Evolutionary conservation across 2,797 vertebrate genomes (phyloP).

Genomic region (Labroides dimidiatus): DNA sequence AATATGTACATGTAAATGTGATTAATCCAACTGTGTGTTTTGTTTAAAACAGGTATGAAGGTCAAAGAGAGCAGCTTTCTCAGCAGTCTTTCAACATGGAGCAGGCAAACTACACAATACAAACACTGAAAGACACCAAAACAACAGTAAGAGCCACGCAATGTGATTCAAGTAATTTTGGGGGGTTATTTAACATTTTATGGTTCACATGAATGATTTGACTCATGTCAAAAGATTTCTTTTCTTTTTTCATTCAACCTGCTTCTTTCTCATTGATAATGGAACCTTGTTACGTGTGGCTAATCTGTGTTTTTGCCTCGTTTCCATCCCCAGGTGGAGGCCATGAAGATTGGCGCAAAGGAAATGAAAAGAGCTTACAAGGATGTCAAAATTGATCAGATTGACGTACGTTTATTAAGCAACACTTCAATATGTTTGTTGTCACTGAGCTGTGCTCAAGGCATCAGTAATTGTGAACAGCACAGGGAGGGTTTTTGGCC

Average conservation of each 20-base stretch:
- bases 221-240: too few species aligned
- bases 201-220: too few species aligned
- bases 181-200: too few species aligned
- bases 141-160: constrained; percentile 88
- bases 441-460: too few species aligned
- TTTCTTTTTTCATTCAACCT: too few species aligned
- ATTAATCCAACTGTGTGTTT: constrained; percentile 3
- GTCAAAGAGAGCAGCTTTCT: constrained; percentile 94
- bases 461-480: too few species aligned
- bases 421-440: neutral
- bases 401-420: constrained; percentile 86
- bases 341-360: constrained; percentile 98
- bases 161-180: constrained; percentile 1
- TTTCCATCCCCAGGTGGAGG: constrained; percentile 90
- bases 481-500: too few species aligned
- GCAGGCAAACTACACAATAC: constrained; percentile 98
- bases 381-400: constrained; percentile 96
- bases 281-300: too few species aligned
- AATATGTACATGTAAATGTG: neutral
- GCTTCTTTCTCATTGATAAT: too few species aligned
- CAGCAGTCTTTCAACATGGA: constrained; percentile 99
- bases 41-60: constrained; percentile 90
- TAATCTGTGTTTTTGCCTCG: too few species aligned
- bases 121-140: constrained; percentile 97
- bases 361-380: constrained; percentile 99